phyloP scores from a whole-genome alignment of 2,888 invertebrate genomes.

The Cheilosia scutellata region DNA sequence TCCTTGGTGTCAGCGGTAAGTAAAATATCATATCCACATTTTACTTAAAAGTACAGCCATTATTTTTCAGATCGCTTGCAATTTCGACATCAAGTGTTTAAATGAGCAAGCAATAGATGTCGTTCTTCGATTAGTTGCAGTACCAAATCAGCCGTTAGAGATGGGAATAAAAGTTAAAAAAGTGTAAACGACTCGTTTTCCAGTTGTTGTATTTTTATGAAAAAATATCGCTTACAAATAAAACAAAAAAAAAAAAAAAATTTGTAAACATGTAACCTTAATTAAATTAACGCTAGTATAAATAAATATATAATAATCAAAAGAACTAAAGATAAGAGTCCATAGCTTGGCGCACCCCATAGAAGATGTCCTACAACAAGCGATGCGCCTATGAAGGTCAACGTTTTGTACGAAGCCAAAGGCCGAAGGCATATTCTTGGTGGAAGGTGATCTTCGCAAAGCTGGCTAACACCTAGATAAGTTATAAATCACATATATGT shows the following conservation, averaged over 20 bases:
- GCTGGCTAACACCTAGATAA: slow-evolving; percentile 79
- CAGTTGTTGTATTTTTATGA: not conserved
- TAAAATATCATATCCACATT: slow-evolving; percentile 15
- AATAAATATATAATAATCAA: slow-evolving; percentile 79
- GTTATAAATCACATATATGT: not conserved
- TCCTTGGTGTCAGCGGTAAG: slow-evolving; percentile 88
- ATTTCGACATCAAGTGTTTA: slow-evolving; percentile 85
- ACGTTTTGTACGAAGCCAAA: slow-evolving; percentile 80
- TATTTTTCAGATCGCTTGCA: slow-evolving; percentile 83
- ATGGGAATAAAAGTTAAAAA: slow-evolving; percentile 77
- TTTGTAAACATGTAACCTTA: slow-evolving; percentile 15
- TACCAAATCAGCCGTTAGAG: slow-evolving; percentile 84
- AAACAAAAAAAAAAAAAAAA: slow-evolving; percentile 51
- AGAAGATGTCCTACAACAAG: slow-evolving; percentile 79
- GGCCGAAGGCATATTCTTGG: slow-evolving; percentile 82
- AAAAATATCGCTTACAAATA: slow-evolving; percentile 35
- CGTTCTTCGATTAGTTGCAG: slow-evolving; percentile 86
- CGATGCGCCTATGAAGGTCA: slow-evolving; percentile 58
- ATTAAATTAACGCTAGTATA: slow-evolving; percentile 80
- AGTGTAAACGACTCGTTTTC: not conserved
- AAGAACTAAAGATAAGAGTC: slow-evolving; percentile 79
- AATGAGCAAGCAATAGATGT: slow-evolving; percentile 86
- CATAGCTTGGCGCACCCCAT: slow-evolving; percentile 80
- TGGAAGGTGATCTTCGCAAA: slow-evolving; percentile 80
- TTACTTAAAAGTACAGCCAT: not conserved